Evolutionary conservation across 2,113 vertebrate species (phyloP).

Genomic region (Mesocricetus auratus): DNA sequence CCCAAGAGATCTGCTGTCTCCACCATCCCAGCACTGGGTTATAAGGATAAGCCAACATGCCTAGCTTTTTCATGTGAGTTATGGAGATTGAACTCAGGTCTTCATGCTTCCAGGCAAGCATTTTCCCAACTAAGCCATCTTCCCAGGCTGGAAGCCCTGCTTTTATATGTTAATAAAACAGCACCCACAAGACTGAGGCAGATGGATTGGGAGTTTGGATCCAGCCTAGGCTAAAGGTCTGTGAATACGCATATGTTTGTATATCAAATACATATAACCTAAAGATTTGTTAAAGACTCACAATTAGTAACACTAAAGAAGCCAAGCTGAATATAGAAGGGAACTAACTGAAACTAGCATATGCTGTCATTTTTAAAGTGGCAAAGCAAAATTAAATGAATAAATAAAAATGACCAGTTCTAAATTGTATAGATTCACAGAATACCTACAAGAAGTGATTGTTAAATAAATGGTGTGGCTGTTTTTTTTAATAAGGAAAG

Average conservation of each 20-base stretch:
- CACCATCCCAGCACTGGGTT: background rate
- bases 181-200: background rate
- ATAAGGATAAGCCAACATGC: background rate
- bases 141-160: background rate
- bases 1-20: background rate
- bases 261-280: slow-evolving; percentile 14
- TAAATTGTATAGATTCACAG: slow-evolving; percentile 1
- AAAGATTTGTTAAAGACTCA: slow-evolving; percentile 14
- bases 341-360: background rate
- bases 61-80: background rate
- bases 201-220: too few relatives aligned
- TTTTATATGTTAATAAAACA: background rate
- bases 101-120: background rate
- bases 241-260: background rate
- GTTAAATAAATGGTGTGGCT: background rate
- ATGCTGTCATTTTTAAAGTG: background rate
- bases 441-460: background rate
- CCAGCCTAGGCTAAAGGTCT: background rate
- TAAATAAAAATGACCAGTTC: background rate
- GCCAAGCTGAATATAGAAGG: background rate
- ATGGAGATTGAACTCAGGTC: background rate
- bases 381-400: background rate
- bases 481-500: background rate
- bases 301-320: background rate
- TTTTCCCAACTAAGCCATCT: background rate